Evolutionary conservation across 2,797 vertebrate species (phyloP).

Genomic region (Danio albolineatus): DNA sequence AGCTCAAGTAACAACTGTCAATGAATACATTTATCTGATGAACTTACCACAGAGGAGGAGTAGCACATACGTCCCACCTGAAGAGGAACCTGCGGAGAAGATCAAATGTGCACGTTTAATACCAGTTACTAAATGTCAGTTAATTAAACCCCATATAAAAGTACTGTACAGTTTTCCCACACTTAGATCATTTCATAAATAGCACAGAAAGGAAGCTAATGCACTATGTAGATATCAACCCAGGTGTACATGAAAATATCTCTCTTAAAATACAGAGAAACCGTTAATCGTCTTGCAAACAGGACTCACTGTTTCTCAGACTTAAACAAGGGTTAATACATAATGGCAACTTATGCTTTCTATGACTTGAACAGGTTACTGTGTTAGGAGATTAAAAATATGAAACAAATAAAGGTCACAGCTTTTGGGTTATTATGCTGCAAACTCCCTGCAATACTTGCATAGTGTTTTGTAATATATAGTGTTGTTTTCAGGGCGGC

Average conservation of each 20-base stretch:
- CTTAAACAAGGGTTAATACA: background rate
- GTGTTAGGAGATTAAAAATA: background rate
- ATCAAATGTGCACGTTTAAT: conserved; percentile 37
- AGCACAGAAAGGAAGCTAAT: background rate
- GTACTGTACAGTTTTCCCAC: background rate
- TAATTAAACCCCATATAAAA: background rate
- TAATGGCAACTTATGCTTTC: background rate
- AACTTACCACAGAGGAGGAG: conserved; percentile 84
- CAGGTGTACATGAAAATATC: background rate
- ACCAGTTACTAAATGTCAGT: background rate
- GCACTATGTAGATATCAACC: background rate
- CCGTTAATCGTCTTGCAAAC: background rate
- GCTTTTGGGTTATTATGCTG: background rate
- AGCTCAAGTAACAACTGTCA: too few relatives aligned
- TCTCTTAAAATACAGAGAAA: background rate
- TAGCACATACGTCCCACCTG: conserved; percentile 72
- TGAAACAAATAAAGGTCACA: background rate
- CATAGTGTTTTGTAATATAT: background rate
- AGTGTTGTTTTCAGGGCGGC: background rate
- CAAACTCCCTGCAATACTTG: background rate
- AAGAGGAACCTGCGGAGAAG: conserved; percentile 74
- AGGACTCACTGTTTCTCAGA: background rate
- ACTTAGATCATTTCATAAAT: background rate
- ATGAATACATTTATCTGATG: background rate
- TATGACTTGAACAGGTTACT: background rate